phyloP scores from a whole-genome alignment of 2,888 invertebrate genomes.

The Sinotaia quadrata region DNA sequence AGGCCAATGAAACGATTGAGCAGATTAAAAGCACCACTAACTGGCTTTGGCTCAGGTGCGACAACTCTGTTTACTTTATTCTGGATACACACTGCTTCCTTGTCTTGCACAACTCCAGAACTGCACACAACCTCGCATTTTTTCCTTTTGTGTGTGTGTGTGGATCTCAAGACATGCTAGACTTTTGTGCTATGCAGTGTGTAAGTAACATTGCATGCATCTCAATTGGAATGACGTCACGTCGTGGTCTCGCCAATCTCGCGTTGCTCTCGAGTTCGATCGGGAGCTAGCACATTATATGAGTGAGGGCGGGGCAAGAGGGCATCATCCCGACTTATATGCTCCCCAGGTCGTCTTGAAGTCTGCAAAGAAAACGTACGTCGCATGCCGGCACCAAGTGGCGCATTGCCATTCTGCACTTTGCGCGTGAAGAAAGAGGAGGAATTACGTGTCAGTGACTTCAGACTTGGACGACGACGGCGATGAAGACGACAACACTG shows the following conservation, averaged over 20 bases:
- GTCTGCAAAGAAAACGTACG: constrained; percentile 32
- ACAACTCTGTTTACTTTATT: too few relatives aligned
- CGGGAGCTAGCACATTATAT: constrained; percentile 41
- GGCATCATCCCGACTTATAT: constrained; percentile 33
- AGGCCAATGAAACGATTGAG: too few relatives aligned
- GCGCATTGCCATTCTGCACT: constrained; percentile 20
- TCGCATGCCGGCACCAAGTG: constrained; percentile 16
- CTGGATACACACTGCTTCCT: too few relatives aligned
- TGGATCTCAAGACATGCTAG: too few relatives aligned
- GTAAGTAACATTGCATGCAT: too few relatives aligned
- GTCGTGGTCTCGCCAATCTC: constrained; percentile 21
- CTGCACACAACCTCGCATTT: too few relatives aligned
- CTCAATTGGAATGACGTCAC: not conserved
- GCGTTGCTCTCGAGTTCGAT: constrained; percentile 1
- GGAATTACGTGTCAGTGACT: constrained; percentile 34
- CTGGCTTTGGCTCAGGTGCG: too few relatives aligned
- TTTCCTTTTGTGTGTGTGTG: too few relatives aligned
- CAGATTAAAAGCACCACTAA: too few relatives aligned
- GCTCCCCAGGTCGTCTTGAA: not conserved
- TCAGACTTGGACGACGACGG: constrained; percentile 51
- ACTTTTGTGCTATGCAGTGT: too few relatives aligned
- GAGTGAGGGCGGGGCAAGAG: constrained; percentile 48
- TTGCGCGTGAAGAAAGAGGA: constrained; percentile 37
- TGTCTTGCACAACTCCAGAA: too few relatives aligned
- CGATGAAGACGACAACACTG: constrained; percentile 56